These are phyloP conservation scores for Anguilla rostrata DNA, from an alignment of 2,113 vertebrate species.

Conservation along the genomic window DNA sequence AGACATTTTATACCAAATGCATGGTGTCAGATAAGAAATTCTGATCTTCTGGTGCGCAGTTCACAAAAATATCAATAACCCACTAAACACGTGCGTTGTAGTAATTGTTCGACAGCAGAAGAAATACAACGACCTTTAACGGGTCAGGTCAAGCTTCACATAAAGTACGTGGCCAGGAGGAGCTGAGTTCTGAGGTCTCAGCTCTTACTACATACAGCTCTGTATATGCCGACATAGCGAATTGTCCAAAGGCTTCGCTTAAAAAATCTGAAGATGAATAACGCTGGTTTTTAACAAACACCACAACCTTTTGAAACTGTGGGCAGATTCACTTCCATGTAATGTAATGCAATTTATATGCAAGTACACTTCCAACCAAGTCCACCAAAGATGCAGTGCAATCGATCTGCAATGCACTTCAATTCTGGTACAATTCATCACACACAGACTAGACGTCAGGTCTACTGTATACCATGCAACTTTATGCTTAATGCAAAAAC, in stretches of 20 bases:
- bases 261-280: too few species aligned
- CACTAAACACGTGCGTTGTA: not conserved
- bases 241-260: not conserved
- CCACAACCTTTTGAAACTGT: too few species aligned
- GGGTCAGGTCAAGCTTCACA: not conserved
- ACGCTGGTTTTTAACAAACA: too few species aligned
- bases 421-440: not conserved
- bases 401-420: not conserved
- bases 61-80: not conserved
- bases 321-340: too few species aligned
- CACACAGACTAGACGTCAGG: not conserved
- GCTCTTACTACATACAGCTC: not conserved
- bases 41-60: not conserved
- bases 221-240: not conserved
- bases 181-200: not conserved
- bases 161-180: not conserved
- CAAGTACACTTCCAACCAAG: too few species aligned
- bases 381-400: too few species aligned
- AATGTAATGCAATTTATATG: too few species aligned
- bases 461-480: too few species aligned
- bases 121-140: not conserved
- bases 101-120: not conserved
- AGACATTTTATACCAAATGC: not conserved
- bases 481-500: not conserved
- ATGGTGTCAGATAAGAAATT: not conserved